phyloP scores from a whole-genome alignment of 2,797 vertebrate species.

The Galagoides demidoff region DNA sequence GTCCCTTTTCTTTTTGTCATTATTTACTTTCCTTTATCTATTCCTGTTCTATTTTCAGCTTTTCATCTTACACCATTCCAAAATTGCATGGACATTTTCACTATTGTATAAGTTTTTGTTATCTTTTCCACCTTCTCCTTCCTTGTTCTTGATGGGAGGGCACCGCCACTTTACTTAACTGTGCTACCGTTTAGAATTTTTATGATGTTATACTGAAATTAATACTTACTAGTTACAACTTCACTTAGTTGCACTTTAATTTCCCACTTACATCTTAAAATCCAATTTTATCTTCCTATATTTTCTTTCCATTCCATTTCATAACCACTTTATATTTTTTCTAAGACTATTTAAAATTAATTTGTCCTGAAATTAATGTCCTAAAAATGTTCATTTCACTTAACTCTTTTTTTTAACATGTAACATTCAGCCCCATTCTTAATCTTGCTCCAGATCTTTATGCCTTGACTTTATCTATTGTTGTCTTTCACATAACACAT shows the following conservation, averaged over 20 bases:
- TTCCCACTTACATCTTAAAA: constrained; percentile 44
- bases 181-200: constrained; percentile 34
- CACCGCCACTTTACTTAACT: background rate
- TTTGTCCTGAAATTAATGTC: constrained; percentile 11
- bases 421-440: background rate
- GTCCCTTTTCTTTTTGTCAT: constrained; percentile 77
- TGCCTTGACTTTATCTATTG: background rate
- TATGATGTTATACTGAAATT: background rate
- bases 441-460: constrained; percentile 18
- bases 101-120: constrained; percentile 52
- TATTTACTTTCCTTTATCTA: constrained; percentile 82
- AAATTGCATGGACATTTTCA: constrained; percentile 63
- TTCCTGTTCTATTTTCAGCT: constrained; percentile 75
- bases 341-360: constrained; percentile 38
- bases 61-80: constrained; percentile 70
- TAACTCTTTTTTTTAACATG: background rate
- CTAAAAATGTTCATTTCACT: constrained; percentile 46
- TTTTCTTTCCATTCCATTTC: constrained; percentile 56
- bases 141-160: constrained; percentile 1
- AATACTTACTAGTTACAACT: background rate
- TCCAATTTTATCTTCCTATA: constrained; percentile 37
- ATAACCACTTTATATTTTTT: constrained; percentile 49
- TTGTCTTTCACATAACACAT: background rate
- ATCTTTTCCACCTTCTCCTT: background rate
- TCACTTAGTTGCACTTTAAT: constrained; percentile 56